phyloP scores from a whole-genome alignment of 2,113 vertebrate genomes.

The Cervus canadensis region DNA sequence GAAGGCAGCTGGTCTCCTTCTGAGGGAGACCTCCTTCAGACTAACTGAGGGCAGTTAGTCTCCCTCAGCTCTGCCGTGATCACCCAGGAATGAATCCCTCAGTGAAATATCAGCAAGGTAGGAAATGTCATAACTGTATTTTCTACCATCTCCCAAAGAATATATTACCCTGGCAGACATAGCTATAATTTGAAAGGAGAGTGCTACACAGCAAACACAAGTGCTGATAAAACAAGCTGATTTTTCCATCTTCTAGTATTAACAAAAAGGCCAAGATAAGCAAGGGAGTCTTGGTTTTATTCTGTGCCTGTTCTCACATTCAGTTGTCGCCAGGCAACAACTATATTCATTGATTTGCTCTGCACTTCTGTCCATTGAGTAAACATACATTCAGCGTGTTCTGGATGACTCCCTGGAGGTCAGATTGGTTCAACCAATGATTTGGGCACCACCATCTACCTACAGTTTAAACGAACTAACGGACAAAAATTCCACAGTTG shows the following conservation, averaged over 20 bases:
- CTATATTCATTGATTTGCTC: too few species aligned
- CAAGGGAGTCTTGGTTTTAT: not conserved
- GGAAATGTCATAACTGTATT: not conserved
- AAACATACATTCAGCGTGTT: too few species aligned
- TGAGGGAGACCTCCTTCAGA: too few species aligned
- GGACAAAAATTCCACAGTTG: not conserved
- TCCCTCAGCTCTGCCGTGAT: not conserved
- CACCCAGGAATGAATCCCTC: not conserved
- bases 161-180: not conserved
- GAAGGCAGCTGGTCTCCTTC: not conserved
- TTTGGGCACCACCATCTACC: not conserved
- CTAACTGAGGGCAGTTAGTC: not conserved
- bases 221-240: not conserved
- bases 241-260: not conserved
- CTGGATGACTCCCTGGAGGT: too few species aligned
- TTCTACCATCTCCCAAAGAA: not conserved
- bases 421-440: not conserved
- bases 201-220: not conserved
- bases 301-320: too few species aligned
- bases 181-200: not conserved
- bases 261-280: not conserved
- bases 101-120: not conserved
- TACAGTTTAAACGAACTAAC: not conserved
- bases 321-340: too few species aligned
- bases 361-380: too few species aligned